These are phyloP conservation scores for Drosophila micromelanica DNA, from an alignment of 1,140 invertebrate species.

Conservation along the genomic window DNA sequence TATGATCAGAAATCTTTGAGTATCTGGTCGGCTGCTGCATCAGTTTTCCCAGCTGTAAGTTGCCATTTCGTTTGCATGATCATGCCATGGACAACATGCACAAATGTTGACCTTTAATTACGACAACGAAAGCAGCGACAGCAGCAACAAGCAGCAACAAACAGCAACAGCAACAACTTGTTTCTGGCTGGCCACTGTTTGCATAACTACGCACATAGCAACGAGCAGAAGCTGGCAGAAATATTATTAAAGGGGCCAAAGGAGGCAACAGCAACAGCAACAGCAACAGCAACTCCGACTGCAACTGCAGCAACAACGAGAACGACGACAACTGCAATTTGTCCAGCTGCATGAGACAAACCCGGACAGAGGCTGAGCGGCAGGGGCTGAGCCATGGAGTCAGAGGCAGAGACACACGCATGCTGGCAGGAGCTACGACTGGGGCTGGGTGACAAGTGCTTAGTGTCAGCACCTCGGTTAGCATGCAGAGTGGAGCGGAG, in stretches of 20 bases:
- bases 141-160: slow-evolving; percentile 50
- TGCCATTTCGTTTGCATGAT: slow-evolving; percentile 30
- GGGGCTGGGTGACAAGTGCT: slow-evolving; percentile 76
- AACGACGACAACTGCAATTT: slow-evolving; percentile 79
- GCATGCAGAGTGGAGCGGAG: slow-evolving; percentile 62
- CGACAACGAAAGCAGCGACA: slow-evolving; percentile 64
- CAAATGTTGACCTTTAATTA: slow-evolving; percentile 82
- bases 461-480: slow-evolving; percentile 80
- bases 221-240: slow-evolving; percentile 41
- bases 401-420: slow-evolving; percentile 52
- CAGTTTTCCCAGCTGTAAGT: slow-evolving; percentile 22
- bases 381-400: slow-evolving; percentile 22
- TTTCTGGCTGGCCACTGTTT: slow-evolving; percentile 71
- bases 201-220: slow-evolving; percentile 77
- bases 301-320: slow-evolving; percentile 37
- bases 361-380: slow-evolving; percentile 1
- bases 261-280: slow-evolving; percentile 42
- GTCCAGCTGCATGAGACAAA: slow-evolving; percentile 66
- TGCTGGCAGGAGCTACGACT: slow-evolving; percentile 20
- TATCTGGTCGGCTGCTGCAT: not conserved
- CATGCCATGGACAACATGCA: slow-evolving; percentile 75
- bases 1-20: not conserved
- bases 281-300: slow-evolving; percentile 20
- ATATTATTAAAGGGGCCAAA: slow-evolving; percentile 49
- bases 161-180: slow-evolving; percentile 65